These are phyloP conservation scores for Chlorops oryzae DNA, from an alignment of 1,140 invertebrate species.

Conservation along the genomic window DNA sequence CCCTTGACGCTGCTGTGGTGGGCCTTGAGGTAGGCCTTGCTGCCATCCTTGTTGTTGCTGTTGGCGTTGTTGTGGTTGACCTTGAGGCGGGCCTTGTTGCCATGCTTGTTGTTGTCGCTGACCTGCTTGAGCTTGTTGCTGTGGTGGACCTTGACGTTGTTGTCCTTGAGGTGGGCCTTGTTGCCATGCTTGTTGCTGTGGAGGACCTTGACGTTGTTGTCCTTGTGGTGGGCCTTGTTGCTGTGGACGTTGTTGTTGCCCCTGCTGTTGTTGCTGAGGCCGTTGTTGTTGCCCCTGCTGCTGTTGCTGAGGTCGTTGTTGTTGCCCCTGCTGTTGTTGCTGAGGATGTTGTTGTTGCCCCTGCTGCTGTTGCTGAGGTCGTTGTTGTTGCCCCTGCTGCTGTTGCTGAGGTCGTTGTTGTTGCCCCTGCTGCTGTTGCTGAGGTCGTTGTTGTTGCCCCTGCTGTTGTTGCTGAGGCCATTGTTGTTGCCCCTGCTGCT, in stretches of 20 bases:
- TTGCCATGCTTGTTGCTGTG: slow-evolving; percentile 2
- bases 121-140: slow-evolving; percentile 9
- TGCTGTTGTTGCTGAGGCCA: background rate
- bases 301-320: background rate
- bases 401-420: background rate
- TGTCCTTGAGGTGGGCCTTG: slow-evolving; percentile 2
- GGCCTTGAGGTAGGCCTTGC: slow-evolving; percentile 3
- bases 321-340: too few relatives aligned
- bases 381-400: background rate
- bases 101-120: slow-evolving; percentile 4
- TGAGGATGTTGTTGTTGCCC: slow-evolving; percentile 2
- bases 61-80: slow-evolving; percentile 10
- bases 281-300: slow-evolving; percentile 4
- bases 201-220: background rate
- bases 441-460: background rate
- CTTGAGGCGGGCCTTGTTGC: slow-evolving; percentile 9
- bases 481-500: background rate
- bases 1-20: background rate
- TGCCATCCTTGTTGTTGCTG: slow-evolving; percentile 12
- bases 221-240: background rate
- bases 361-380: slow-evolving; percentile 1
- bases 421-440: background rate
- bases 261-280: background rate
- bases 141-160: background rate
- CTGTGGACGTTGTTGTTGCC: slow-evolving; percentile 9